Conservation (phyloP, 2,797 vertebrate species). For the Oreochromis grahami region DNA sequence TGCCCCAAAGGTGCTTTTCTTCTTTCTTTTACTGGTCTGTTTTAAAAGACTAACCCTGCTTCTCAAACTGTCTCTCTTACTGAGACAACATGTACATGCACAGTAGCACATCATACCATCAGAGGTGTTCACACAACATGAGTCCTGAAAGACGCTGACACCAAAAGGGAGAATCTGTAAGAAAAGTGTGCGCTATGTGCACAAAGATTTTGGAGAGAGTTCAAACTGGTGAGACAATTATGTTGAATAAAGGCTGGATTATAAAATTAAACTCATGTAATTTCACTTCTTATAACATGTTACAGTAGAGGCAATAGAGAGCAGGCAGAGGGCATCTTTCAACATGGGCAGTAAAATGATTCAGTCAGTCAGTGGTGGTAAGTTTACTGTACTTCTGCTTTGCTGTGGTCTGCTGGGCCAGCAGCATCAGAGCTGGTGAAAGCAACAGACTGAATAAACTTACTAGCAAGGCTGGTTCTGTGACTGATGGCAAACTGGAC, state of each 20-base stretch:
- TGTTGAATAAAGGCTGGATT: neutral
- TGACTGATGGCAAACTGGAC: neutral
- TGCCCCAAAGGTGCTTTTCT: slow-evolving; percentile 84
- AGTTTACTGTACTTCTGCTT: neutral
- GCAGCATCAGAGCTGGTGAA: neutral
- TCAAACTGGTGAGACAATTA: neutral
- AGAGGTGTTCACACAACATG: neutral
- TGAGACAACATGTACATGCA: neutral
- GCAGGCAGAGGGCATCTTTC: neutral
- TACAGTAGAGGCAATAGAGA: neutral
- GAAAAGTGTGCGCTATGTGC: neutral
- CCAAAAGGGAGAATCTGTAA: neutral
- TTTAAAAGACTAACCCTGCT: neutral
- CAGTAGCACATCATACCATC: neutral
- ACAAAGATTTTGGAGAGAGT: neutral
- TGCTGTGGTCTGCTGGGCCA: neutral
- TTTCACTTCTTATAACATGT: neutral
- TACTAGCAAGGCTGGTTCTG: neutral
- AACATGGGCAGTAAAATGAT: neutral
- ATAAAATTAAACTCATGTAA: neutral
- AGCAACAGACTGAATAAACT: neutral
- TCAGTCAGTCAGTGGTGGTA: neutral
- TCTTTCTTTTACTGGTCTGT: neutral
- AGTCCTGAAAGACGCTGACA: neutral
- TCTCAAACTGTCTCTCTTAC: neutral